Evolutionary conservation across 2,888 invertebrate genomes (phyloP), one percentile per base, ranked within the genome.

Genomic region (Napeogenes inachia): DNA sequence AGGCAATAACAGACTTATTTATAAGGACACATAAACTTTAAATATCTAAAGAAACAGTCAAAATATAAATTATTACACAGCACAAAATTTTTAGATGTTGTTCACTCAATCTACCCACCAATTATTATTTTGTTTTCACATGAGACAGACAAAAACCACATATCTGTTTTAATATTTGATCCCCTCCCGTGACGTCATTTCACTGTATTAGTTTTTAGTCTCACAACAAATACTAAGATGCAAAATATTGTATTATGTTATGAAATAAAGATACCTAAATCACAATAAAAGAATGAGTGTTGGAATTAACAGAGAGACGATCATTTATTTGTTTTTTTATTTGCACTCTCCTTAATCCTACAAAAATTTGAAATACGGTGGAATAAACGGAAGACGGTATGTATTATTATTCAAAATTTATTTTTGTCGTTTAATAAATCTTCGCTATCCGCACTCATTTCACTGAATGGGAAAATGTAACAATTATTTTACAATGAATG

Each of bases 251-350:
- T 79, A 74, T 78, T 75, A 77, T 77, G 75, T 80, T 80, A 81
- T 89, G 84, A 89, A 85, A 83, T 77, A 77, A 77, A 76, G 75
- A 84, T 82, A 87, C 84, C 84, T 85, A 89, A 87, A 87, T 83
- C 82, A 82, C 83, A 90, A 91, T 91, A 85, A 91, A 91, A 89
- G 84, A 88, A 91, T 89, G 88, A 91, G 89, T 91, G 91, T 90
- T 89, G 89, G 86, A 91, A 90, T 90, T 91, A 91, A 91, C 89
- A 85, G 88, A 87, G 82, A 85, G 83, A 81, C 82, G 82, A 89
- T 79, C 83, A 81, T 82, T 86, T 84, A 81, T 81, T 87, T 85
- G 85, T 83, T 79, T 82, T 85, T 78, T 80, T 73, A 75, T 71
- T 78, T 76, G 61, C 67, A 67, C 68, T 74, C 75, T 75, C 78